These are phyloP conservation scores for Metalampra italica DNA, from an alignment of 2,888 invertebrate genomes.

Conservation along the genomic window DNA sequence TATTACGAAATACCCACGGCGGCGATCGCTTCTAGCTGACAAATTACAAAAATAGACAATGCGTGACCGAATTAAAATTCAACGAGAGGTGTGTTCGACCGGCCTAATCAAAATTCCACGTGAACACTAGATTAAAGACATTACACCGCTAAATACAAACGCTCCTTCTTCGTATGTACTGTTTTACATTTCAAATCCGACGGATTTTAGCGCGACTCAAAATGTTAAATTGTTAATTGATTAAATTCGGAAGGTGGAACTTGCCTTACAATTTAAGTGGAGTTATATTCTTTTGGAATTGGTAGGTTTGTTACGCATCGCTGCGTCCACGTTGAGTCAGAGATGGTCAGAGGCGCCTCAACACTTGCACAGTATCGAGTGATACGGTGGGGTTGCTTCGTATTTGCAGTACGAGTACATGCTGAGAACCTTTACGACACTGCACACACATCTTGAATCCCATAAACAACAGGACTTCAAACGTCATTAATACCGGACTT, in stretches of 20 bases:
- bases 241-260: too few relatives aligned
- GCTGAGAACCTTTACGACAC: too few relatives aligned
- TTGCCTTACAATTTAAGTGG: background rate
- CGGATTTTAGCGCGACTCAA: background rate
- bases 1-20: background rate
- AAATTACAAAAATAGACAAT: background rate
- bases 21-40: background rate
- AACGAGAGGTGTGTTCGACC: constrained; percentile 9
- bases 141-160: background rate
- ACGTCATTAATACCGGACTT: too few relatives aligned
- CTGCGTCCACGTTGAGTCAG: too few relatives aligned
- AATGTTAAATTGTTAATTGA: too few relatives aligned
- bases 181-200: background rate
- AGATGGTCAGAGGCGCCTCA: constrained; percentile 12
- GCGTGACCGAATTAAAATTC: constrained; percentile 19
- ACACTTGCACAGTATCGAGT: too few relatives aligned
- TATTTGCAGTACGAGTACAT: too few relatives aligned
- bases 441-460: too few relatives aligned
- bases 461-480: too few relatives aligned
- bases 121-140: constrained; percentile 3
- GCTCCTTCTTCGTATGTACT: background rate
- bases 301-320: background rate
- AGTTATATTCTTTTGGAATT: background rate
- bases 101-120: constrained; percentile 14
- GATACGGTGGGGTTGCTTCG: too few relatives aligned